Conservation (phyloP, 2,888 invertebrate species). For the Xestia ashworthii region DNA sequence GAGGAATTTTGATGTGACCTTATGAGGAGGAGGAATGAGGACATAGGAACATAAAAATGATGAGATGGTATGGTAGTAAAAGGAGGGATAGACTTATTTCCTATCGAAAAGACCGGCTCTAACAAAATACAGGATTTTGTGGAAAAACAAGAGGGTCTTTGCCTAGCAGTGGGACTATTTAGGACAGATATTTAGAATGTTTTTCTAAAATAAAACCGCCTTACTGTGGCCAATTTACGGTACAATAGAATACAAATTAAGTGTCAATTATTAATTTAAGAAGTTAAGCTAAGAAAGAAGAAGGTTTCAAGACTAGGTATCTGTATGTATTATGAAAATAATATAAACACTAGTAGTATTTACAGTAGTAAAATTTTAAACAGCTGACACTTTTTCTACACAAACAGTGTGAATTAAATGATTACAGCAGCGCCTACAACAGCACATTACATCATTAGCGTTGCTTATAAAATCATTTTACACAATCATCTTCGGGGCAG, state of each 20-base stretch:
- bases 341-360: background rate
- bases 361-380: background rate
- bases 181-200: no score
- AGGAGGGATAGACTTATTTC: background rate
- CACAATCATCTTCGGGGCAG: slow-evolving; percentile 43
- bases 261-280: background rate
- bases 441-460: slow-evolving; percentile 53
- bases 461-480: slow-evolving; percentile 54
- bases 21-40: background rate
- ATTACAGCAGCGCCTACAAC: slow-evolving; percentile 55
- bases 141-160: background rate
- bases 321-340: background rate
- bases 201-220: no score
- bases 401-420: slow-evolving; percentile 28
- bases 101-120: background rate
- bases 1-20: slow-evolving; percentile 15
- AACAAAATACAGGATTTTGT: background rate
- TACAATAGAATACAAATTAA: no score
- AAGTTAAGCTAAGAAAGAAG: background rate
- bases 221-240: no score
- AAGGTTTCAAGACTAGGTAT: background rate
- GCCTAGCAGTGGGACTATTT: background rate
- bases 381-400: background rate
- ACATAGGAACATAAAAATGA: background rate
- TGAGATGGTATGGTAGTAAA: background rate